phyloP scores from a whole-genome alignment of 2,797 vertebrate genomes.

The Pyrocephalus nanus region DNA sequence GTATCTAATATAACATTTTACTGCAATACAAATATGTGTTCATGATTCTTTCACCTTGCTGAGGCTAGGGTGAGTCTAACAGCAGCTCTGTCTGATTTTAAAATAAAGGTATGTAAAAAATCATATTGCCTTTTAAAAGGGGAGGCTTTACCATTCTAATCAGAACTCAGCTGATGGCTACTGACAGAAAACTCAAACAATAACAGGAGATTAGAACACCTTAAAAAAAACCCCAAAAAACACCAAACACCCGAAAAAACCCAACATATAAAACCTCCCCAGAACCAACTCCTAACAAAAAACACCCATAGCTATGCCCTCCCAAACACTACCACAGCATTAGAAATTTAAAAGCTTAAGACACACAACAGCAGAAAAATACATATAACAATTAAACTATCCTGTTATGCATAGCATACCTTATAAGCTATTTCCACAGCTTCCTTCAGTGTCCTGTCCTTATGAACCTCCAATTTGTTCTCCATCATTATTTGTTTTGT shows the following conservation, averaged over 20 bases:
- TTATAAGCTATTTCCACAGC: conserved; percentile 95
- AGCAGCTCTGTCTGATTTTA: not conserved
- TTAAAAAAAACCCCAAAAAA: not conserved
- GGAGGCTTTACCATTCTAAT: not conserved
- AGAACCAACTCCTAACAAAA: not conserved
- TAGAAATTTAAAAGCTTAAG: not conserved
- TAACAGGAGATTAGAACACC: not conserved
- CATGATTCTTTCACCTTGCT: not conserved
- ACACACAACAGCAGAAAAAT: not conserved
- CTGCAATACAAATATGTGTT: not conserved
- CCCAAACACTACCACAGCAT: not conserved
- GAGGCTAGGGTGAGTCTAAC: not conserved
- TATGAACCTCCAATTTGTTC: conserved; percentile 97
- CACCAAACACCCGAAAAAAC: not conserved
- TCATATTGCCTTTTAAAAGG: not conserved
- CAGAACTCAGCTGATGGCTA: not conserved
- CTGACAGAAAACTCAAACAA: not conserved
- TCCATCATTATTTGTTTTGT: conserved; percentile 95
- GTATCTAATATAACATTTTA: not conserved
- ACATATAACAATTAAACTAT: not conserved
- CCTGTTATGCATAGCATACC: conserved; percentile 68
- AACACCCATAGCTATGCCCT: not conserved
- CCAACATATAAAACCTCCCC: not conserved
- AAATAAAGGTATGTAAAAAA: not conserved
- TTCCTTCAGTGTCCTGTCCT: conserved; percentile 94